These are phyloP conservation scores for Penaeus monodon DNA, from an alignment of 2,888 invertebrate species.

Conservation along the genomic window DNA sequence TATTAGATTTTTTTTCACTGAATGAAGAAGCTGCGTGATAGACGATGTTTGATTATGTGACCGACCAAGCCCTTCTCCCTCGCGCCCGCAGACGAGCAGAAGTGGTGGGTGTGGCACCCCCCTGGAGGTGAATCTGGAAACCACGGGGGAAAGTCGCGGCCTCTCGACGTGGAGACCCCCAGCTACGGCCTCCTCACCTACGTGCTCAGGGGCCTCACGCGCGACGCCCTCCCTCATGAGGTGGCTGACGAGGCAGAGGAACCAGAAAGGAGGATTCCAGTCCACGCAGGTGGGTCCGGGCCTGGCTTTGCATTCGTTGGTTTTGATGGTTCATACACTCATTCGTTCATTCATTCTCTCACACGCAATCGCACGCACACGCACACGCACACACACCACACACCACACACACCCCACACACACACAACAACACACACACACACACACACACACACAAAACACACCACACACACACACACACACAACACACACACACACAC, in stretches of 20 bases:
- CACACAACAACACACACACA: too few relatives aligned
- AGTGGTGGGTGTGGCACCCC: slow-evolving; percentile 85
- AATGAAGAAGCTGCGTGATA: too few relatives aligned
- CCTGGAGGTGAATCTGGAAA: slow-evolving; percentile 76
- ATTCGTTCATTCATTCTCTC: too few relatives aligned
- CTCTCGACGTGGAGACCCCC: slow-evolving; percentile 87
- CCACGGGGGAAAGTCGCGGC: slow-evolving; percentile 74
- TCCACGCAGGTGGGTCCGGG: slow-evolving; percentile 79
- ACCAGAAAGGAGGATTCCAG: slow-evolving; percentile 79
- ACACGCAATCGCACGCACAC: background rate
- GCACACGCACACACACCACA: too few relatives aligned
- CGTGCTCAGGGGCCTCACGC: slow-evolving; percentile 72
- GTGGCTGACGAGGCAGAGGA: slow-evolving; percentile 81
- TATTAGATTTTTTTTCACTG: too few relatives aligned
- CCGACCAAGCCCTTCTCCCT: too few relatives aligned
- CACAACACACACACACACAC: too few relatives aligned
- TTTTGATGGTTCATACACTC: background rate
- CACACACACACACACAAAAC: too few relatives aligned
- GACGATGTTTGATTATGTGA: too few relatives aligned
- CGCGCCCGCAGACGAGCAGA: slow-evolving; percentile 73
- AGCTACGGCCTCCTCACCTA: slow-evolving; percentile 86
- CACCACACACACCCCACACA: too few relatives aligned
- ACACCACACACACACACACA: background rate
- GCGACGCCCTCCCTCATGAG: slow-evolving; percentile 77
- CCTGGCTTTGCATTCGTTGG: slow-evolving; percentile 71